These are phyloP conservation scores for Eueremaeus valkanovi DNA, from an alignment of 2,888 invertebrate genomes.

Conservation along the genomic window DNA sequence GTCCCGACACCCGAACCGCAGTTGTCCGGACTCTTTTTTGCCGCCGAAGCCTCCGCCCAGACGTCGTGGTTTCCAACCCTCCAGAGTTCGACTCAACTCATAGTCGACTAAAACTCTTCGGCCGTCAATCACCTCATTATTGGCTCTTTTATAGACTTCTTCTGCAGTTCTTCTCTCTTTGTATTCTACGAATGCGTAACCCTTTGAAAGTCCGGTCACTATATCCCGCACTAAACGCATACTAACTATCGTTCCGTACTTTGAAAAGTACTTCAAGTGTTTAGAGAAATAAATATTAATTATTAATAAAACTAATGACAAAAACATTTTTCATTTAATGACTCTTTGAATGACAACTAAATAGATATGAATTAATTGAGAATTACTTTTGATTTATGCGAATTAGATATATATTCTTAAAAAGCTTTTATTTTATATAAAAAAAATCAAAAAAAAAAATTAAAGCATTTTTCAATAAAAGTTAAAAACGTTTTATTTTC, in stretches of 20 bases:
- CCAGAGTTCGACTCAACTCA: constrained; percentile 66
- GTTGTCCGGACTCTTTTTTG: constrained; percentile 76
- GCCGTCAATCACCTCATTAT: constrained; percentile 63
- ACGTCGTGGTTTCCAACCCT: constrained; percentile 76
- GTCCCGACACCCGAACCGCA: constrained; percentile 76
- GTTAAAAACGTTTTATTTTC: too few species aligned
- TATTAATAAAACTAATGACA: not conserved
- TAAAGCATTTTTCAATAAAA: too few species aligned
- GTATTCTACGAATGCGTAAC: constrained; percentile 83
- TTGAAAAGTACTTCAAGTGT: constrained; percentile 54
- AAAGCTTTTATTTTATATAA: too few species aligned
- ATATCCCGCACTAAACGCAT: constrained; percentile 69
- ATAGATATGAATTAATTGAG: too few species aligned
- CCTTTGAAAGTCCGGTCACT: constrained; percentile 74
- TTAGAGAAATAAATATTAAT: not conserved
- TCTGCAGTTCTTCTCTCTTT: constrained; percentile 61
- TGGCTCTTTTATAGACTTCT: constrained; percentile 61
- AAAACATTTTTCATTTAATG: too few species aligned
- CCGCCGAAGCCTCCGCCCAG: constrained; percentile 84
- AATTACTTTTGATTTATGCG: too few species aligned
- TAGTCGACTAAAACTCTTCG: constrained; percentile 69
- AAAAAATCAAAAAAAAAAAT: too few species aligned
- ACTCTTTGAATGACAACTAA: too few species aligned
- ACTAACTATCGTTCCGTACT: constrained; percentile 63
- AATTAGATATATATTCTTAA: too few species aligned